Conservation (phyloP, 1,140 invertebrate genomes). For the Trichogramma pretiosum region DNA sequence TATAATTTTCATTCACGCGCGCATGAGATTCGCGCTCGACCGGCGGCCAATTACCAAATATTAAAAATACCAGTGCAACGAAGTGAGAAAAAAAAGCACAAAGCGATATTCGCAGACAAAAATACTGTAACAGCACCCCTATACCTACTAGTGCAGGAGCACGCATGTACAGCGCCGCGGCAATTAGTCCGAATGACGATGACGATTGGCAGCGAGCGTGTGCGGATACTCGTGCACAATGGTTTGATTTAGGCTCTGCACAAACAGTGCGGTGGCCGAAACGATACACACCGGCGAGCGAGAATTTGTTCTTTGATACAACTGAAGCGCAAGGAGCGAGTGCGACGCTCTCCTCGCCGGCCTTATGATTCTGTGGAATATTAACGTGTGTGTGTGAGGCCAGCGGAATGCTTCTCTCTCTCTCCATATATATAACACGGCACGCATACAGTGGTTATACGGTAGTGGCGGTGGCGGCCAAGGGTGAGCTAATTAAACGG, state of each 20-base stretch:
- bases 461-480: background rate
- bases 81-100: no score
- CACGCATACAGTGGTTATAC: no score
- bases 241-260: constrained; percentile 3
- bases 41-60: no score
- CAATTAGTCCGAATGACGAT: no score
- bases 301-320: constrained; percentile 34
- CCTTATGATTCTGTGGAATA: constrained; percentile 15
- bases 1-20: no score
- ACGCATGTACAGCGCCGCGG: constrained; percentile 3
- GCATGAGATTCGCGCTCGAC: no score
- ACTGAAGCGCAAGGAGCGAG: constrained; percentile 36
- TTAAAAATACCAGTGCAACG: no score
- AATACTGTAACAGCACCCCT: no score
- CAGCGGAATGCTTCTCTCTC: background rate
- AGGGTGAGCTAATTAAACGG: constrained; percentile 7
- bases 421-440: background rate
- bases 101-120: no score
- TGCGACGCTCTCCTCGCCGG: no score
- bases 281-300: constrained; percentile 24
- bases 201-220: background rate
- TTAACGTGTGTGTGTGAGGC: background rate
- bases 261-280: constrained; percentile 15
- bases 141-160: no score
- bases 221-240: background rate